Base-by-base conservation (phyloP, 2,797 vertebrate genomes). In the Todus mexicanus region DNA sequence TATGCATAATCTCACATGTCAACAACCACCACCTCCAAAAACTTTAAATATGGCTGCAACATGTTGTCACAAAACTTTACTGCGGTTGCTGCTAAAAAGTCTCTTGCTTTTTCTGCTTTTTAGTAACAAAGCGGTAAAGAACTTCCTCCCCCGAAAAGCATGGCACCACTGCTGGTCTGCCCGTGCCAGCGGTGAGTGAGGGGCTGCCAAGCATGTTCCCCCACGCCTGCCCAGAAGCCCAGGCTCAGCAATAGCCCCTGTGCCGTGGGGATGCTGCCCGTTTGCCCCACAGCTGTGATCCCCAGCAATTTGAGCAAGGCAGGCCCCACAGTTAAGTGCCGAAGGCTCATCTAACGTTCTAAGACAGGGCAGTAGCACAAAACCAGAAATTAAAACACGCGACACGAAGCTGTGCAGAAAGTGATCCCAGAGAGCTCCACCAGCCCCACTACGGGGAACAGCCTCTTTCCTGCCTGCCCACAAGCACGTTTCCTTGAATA, bases 1-100 rank as follows among this genome's bases (percentile, higher is more conserved):
- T 84, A 84, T 84, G 91, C 81, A 82, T 95, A 94, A 96, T 90
- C 96, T 96, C 87, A 81, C 95, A 96, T 89, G 95, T 97, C 94
- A 96, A 95, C 43, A 93, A 94, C 79, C 89, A 75, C 63, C 68
- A 92, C 1, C 85, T 93, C 31, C 79, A 95, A 93, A 95, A 95
- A 68, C 80, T 87, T 93, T 93, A 93, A 95, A 93, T 81, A 94
- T 92, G 92, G 71, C 83, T 66, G 83, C 74, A 75, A 70, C 19
- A 29, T 59, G 59, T 88, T 96, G 91, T 87, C 77, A 66, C 77
- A 95, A 92, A 93, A 80, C 65, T 95, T 80, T 33, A 56, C 33
- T 57, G 45, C 15, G 72, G 72, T 89, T 35, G 35, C 35, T 48
- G 63, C 79, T 76, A 37, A 53, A 77, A 68, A 51, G 59, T n/a